Evolutionary conservation across 2,888 invertebrate species (phyloP).

Genomic region (Melanchra persicariae): DNA sequence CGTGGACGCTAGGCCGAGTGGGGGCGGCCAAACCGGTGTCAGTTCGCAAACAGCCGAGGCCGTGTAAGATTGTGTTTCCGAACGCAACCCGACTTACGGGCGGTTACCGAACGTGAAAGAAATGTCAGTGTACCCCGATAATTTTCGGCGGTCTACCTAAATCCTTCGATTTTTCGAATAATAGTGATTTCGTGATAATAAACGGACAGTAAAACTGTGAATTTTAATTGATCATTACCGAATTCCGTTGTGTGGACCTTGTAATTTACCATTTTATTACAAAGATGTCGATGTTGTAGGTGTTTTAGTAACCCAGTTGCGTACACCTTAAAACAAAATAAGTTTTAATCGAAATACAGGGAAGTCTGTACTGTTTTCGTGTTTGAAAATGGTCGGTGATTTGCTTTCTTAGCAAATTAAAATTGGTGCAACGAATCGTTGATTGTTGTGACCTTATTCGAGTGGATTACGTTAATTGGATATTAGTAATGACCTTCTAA

Average conservation of each 20-base stretch:
- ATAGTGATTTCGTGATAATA: conserved; percentile 34
- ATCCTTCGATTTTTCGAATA: conserved; percentile 47
- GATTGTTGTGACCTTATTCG: conserved; percentile 68
- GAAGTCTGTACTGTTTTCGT: conserved; percentile 62
- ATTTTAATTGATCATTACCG: conserved; percentile 40
- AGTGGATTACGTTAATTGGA: conserved; percentile 61
- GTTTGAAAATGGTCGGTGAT: conserved; percentile 64
- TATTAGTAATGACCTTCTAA: conserved; percentile 83
- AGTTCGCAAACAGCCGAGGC: conserved; percentile 81
- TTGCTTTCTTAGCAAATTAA: conserved; percentile 54
- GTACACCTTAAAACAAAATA: conserved; percentile 48
- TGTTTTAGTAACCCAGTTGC: conserved; percentile 50
- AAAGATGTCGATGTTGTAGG: conserved; percentile 44
- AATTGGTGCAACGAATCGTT: conserved; percentile 58
- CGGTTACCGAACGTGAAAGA: conserved; percentile 75
- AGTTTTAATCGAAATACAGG: conserved; percentile 45
- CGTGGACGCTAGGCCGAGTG: conserved; percentile 61
- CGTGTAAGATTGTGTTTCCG: conserved; percentile 79
- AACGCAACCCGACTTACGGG: conserved; percentile 72
- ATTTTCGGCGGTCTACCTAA: conserved; percentile 68
- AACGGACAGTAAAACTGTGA: conserved; percentile 54
- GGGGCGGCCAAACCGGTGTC: conserved; percentile 72
- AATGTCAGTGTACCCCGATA: conserved; percentile 77
- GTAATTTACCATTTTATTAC: conserved; percentile 56
- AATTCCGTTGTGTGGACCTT: conserved; percentile 38